Percentiles rank a stretch among this genome's conserved stretches.
These are phyloP conservation scores for Tipula lateralis DNA, from an alignment of 2,888 invertebrate genomes.

Conservation along the genomic window DNA sequence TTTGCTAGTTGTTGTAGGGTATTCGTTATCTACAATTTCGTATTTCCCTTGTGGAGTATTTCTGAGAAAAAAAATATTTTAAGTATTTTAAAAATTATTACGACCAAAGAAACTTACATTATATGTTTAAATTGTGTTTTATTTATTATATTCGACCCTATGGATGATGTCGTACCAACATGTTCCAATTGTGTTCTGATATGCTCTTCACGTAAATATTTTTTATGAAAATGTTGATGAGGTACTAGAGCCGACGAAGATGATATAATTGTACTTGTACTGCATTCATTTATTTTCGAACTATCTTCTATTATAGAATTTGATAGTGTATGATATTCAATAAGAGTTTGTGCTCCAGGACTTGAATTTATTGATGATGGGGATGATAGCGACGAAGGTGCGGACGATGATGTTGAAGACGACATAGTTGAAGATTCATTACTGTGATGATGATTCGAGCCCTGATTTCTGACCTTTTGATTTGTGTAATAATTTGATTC, in stretches of 20 bases:
- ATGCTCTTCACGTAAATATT: conserved; percentile 47
- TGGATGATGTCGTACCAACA: not conserved
- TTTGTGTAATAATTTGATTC: conserved; percentile 34
- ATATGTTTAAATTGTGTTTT: conserved; percentile 13
- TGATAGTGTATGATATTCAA: conserved; percentile 28
- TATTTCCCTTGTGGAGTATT: not conserved
- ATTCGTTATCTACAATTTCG: conserved; percentile 27
- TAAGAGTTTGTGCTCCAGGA: conserved; percentile 27
- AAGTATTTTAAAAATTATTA: not conserved
- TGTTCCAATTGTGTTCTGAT: conserved; percentile 43
- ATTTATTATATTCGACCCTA: not conserved
- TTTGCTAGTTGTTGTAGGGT: not conserved
- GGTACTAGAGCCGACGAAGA: conserved; percentile 33
- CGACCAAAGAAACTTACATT: not conserved
- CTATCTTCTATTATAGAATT: not conserved
- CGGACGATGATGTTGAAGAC: conserved; percentile 27
- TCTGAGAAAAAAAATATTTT: not conserved
- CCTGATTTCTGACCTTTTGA: conserved; percentile 34
- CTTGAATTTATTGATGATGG: conserved; percentile 25
- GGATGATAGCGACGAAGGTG: conserved; percentile 30
- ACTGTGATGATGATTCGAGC: conserved; percentile 36
- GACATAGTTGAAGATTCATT: conserved; percentile 29
- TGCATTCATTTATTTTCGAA: not conserved
- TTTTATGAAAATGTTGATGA: conserved; percentile 47
- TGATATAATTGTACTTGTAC: conserved; percentile 26